phyloP scores from a whole-genome alignment of 1,140 invertebrate genomes.

The Zophobas morio region DNA sequence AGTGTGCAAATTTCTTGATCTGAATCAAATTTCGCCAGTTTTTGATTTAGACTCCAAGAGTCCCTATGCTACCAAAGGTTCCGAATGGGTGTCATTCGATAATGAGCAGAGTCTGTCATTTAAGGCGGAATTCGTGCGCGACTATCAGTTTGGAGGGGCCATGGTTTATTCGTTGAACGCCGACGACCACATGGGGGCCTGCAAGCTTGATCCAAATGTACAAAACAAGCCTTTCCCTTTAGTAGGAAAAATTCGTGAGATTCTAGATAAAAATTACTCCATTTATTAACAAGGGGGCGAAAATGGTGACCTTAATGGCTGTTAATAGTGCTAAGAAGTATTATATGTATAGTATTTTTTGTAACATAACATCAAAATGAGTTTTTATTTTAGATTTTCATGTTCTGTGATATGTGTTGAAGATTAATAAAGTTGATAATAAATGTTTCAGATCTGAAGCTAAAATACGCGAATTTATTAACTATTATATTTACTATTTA shows the following conservation, averaged over 20 bases:
- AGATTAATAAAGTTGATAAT: too few species aligned
- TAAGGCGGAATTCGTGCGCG: conserved; percentile 80
- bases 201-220: conserved; percentile 52
- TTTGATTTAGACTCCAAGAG: conserved; percentile 81
- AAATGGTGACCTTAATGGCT: too few species aligned
- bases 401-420: too few species aligned
- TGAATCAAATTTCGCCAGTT: conserved; percentile 68
- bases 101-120: conserved; percentile 79
- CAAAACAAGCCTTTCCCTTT: conserved; percentile 58
- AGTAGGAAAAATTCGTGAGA: conserved; percentile 53
- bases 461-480: not conserved
- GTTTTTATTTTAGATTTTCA: too few species aligned
- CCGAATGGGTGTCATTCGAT: conserved; percentile 94
- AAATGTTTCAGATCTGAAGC: too few species aligned
- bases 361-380: too few species aligned
- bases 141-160: conserved; percentile 76
- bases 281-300: conserved; percentile 12
- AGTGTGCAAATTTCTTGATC: conserved; percentile 77
- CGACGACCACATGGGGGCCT: conserved; percentile 73
- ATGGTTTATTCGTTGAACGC: conserved; percentile 85
- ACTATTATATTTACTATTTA: not conserved
- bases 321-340: too few species aligned
- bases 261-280: conserved; percentile 47
- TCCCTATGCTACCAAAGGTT: conserved; percentile 82
- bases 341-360: too few species aligned